Evolutionary conservation across 2,888 invertebrate species (phyloP), one percentile per base, ranked within the genome.

Genomic region (Stictocephala bisonia): DNA sequence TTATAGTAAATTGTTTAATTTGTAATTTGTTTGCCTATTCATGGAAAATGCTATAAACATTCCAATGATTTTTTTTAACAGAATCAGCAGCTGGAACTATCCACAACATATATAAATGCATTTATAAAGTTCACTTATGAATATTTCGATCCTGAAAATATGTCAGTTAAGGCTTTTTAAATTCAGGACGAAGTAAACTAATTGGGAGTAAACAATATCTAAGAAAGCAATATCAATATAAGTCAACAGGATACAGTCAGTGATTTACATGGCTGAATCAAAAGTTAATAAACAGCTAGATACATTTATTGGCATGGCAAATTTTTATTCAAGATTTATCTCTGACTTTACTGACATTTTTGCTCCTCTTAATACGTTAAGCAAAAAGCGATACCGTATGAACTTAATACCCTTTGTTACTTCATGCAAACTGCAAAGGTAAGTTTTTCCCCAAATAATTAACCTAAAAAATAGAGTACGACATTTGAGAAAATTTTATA

Each of bases 111-210:
- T n/a, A n/a, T n/a, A n/a, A n/a, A n/a, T n/a, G n/a, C n/a, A n/a
- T n/a, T n/a, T n/a, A n/a, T n/a, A n/a, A n/a, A n/a, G n/a, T n/a
- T n/a, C n/a, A n/a, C n/a, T n/a, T n/a, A n/a, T n/a, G n/a, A n/a
- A n/a, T n/a, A n/a, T n/a, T n/a, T n/a, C n/a, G n/a, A n/a, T n/a
- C n/a, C n/a, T n/a, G n/a, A n/a, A n/a, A n/a, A n/a, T n/a, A n/a
- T n/a, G n/a, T n/a, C n/a, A n/a, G n/a, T n/a, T n/a, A n/a, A n/a
- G n/a, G n/a, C n/a, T n/a, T n/a, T n/a, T n/a, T n/a, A n/a, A n/a
- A 26, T 53, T 15, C 53, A 53, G n/a, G 26, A 26, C 27, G 27
- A 53, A n/a, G 26, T 53, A 3, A 53, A 53, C 53, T 53, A 53
- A 15, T 53, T 53, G 18, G 53, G 53, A 4, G 26, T 53, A 15